phyloP scores from a whole-genome alignment of 2,113 vertebrate genomes.

The Pardalotus punctatus region DNA sequence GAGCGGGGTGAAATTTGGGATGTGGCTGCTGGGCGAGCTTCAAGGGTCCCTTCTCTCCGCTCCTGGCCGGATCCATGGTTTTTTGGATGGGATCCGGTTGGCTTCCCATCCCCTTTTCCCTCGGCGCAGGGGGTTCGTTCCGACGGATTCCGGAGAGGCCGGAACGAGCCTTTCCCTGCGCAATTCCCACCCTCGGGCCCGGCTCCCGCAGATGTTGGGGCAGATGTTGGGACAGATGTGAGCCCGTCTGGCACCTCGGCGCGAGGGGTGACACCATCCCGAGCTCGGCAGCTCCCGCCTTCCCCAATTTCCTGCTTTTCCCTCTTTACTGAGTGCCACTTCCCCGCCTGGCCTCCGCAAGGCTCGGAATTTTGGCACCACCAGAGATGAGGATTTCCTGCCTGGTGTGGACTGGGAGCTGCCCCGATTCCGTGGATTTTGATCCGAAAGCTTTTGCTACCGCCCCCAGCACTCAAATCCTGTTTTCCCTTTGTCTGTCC shows the following conservation, averaged over 20 bases:
- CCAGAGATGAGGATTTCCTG: background rate
- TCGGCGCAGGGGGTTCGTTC: fast-evolving
- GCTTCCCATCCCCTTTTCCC: background rate
- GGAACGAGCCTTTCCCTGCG: background rate
- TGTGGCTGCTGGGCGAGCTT: background rate
- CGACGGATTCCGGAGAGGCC: background rate
- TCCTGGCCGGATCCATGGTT: background rate
- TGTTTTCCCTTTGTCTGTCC: background rate
- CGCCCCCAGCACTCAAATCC: fast-evolving
- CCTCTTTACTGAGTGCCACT: fast-evolving
- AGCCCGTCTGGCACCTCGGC: background rate
- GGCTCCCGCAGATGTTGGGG: background rate
- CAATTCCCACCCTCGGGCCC: background rate
- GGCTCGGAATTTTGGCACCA: background rate
- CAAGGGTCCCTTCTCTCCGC: fast-evolving
- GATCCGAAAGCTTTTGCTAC: background rate
- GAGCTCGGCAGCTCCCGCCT: background rate
- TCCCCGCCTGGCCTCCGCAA: background rate
- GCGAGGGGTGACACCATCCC: fast-evolving
- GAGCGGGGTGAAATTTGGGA: background rate
- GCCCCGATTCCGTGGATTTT: background rate
- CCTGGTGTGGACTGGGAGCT: background rate
- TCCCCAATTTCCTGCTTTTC: background rate
- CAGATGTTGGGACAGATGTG: background rate
- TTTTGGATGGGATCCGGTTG: fast-evolving